These are phyloP conservation scores for Mormyrops attenuatus DNA, from an alignment of 2,797 vertebrate genomes.

Conservation along the genomic window DNA sequence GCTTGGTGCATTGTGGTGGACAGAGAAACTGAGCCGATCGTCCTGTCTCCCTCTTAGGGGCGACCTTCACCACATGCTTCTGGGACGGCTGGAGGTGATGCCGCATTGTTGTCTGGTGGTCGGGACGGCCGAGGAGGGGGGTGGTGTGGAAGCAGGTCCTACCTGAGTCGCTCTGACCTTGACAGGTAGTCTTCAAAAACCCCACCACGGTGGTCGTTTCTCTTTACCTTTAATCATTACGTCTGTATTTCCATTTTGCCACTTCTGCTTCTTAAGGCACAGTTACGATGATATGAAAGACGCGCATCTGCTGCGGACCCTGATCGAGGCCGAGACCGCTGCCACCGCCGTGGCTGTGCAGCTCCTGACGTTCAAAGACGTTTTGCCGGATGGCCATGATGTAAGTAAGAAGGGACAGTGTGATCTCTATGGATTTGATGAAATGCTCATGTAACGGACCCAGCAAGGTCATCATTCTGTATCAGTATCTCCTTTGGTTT, in stretches of 20 bases:
- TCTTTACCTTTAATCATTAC: not conserved
- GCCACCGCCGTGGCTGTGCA: conserved; percentile 62
- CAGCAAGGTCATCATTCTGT: not conserved
- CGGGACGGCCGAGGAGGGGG: conserved; percentile 25
- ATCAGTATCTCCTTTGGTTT: not conserved
- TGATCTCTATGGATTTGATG: not conserved
- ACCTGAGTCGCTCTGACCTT: conserved; percentile 29
- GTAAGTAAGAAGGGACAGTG: conserved; percentile 46
- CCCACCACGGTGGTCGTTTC: not conserved
- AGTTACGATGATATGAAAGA: conserved; percentile 40
- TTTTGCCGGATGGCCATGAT: conserved; percentile 51
- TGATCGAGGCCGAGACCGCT: conserved; percentile 62
- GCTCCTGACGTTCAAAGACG: conserved; percentile 65
- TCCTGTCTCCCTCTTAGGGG: conserved; percentile 15
- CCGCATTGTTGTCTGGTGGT: conserved; percentile 31
- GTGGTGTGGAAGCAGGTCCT: conserved; percentile 9
- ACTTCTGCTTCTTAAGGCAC: conserved; percentile 28
- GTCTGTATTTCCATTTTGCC: not conserved
- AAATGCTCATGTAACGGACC: not conserved
- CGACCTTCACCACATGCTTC: conserved; percentile 32
- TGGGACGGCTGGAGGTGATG: conserved; percentile 39
- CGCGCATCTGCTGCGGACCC: conserved; percentile 49
- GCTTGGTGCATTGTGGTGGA: not conserved
- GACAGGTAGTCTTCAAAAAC: conserved; percentile 11
- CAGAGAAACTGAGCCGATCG: not conserved